phyloP scores from a whole-genome alignment of 1,140 invertebrate species.

The Cotesia glomerata region DNA sequence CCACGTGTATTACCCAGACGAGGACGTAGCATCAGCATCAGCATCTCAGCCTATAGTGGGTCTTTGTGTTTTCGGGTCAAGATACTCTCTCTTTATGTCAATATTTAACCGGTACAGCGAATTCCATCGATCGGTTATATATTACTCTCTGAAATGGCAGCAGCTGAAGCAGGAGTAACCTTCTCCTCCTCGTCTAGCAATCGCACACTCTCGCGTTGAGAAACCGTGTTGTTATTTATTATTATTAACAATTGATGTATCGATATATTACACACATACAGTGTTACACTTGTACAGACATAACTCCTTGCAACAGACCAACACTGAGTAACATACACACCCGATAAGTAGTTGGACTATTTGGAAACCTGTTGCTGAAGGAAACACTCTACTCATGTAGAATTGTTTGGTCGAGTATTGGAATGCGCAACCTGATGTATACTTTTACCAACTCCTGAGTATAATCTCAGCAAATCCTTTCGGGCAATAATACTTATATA shows the following conservation, averaged over 20 bases:
- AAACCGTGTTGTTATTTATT: not conserved
- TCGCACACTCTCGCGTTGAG: not conserved
- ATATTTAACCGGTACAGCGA: constrained; percentile 19
- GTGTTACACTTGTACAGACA: no score
- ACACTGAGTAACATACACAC: no score
- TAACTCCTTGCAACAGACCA: no score
- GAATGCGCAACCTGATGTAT: not conserved
- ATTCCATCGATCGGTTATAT: constrained; percentile 21
- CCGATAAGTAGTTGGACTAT: no score
- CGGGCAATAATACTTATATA: not conserved
- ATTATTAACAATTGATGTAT: no score
- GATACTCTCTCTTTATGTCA: constrained; percentile 13
- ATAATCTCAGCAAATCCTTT: constrained; percentile 4
- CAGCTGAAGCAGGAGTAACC: not conserved
- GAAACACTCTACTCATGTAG: not conserved
- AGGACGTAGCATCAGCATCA: not conserved
- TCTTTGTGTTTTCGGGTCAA: constrained; percentile 31
- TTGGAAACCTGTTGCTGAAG: no score
- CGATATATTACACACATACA: no score
- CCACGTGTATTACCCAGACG: constrained; percentile 1
- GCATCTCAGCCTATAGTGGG: not conserved
- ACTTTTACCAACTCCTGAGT: not conserved
- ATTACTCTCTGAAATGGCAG: no score
- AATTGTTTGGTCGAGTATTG: not conserved
- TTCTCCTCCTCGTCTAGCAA: constrained; percentile 1